Base-by-base conservation (phyloP, 2,113 vertebrate species). In the Xiphorhynchus elegans region DNA sequence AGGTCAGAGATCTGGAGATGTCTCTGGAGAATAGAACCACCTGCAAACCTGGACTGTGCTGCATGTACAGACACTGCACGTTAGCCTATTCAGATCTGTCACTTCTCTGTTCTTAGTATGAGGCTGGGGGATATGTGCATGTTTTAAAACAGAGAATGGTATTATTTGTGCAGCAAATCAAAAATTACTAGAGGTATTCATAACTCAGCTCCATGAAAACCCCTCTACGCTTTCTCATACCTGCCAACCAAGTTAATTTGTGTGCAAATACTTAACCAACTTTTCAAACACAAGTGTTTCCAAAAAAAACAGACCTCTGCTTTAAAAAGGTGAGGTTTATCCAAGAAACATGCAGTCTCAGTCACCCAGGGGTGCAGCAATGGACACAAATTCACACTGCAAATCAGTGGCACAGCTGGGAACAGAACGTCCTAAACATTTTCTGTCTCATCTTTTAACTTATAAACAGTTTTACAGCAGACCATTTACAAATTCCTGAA, bases 281-380 rank as follows among this genome's bases (percentile, higher is more conserved):
- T 95, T 88, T 93, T 85, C 46, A 83, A 92, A 85, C 28, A 79
- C 37, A 69, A 64, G 7, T 79, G 25, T 53, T 92, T 88, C 7
- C 5, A 82, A 79, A 35, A 92, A 63, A 63, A 35, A 35, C 2
- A 59, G 31, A 21, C 8, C 8, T 68, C n/a, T 64, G 40, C 46
- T 82, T 95, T 76, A 66, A 90, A 87, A 87, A 58, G 7, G 10
- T 76, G 53, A 73, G 28, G 33, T 52, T 88, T 70, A 79, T 88
- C n/a, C 25, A 60, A 70, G 59, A 74, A 59, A 87, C 6, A 10
- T n/a, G 70, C 46, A 68, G 66, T 4, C 6, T 59, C 60, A 81
- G 39, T 37, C 42, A 91, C 14, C 3, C 1, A 2, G 50, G 50
- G 46, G 11, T 20, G 4, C 17, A 76, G 55, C n/a, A 56, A 31